phyloP scores from a whole-genome alignment of 2,113 vertebrate genomes.

The Salminus brasiliensis region DNA sequence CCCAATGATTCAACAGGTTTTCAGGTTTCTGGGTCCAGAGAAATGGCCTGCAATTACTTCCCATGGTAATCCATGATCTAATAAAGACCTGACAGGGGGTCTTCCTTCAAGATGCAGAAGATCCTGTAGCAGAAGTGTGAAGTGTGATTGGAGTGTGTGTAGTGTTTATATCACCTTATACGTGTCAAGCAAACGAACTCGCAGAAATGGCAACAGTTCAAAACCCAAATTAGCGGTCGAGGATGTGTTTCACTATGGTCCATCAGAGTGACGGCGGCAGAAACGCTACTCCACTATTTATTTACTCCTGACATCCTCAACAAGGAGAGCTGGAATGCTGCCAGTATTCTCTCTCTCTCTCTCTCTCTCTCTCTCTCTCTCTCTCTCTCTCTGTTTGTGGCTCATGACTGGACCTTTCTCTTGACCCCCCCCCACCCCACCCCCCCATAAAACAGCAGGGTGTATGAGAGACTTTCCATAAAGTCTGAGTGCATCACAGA shows the following conservation, averaged over 20 bases:
- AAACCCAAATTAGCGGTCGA: background rate
- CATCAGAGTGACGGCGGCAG: conserved; percentile 42
- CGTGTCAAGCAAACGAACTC: background rate
- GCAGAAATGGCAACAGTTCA: background rate
- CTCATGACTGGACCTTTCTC: conserved; percentile 45
- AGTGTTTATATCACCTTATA: no score
- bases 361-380: background rate
- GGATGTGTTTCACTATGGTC: conserved; percentile 7
- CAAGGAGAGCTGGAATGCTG: background rate
- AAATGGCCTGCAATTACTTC: no score
- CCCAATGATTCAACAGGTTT: no score
- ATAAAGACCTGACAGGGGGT: no score
- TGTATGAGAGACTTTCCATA: conserved; percentile 39
- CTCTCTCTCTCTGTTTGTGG: background rate
- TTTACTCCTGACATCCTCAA: conserved; percentile 34
- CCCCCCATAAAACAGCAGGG: conserved; percentile 35
- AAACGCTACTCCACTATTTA: conserved; percentile 30
- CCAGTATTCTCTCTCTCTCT: conserved; percentile 18
- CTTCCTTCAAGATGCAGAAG: no score
- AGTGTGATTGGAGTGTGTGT: no score
- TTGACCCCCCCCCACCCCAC: conserved; percentile 27
- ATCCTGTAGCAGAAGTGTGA: no score
- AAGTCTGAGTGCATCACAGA: conserved; percentile 41
- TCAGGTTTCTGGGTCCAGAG: no score
- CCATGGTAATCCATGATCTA: no score